Evolutionary conservation across 2,113 vertebrate species (phyloP).

Genomic region (Oxyruncus cristatus): DNA sequence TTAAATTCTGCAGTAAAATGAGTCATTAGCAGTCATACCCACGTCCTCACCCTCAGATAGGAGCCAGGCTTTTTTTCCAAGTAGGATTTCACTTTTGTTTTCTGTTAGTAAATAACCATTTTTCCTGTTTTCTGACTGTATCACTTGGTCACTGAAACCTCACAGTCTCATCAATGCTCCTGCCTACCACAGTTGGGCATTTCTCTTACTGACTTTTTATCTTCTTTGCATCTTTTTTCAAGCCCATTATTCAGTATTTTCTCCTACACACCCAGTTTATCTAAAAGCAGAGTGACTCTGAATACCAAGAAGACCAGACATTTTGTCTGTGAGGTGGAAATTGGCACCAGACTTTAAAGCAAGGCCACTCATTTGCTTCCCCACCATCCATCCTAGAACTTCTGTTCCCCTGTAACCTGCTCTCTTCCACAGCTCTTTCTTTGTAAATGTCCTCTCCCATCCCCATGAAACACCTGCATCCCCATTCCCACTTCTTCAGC

Average conservation of each 20-base stretch:
- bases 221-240: not conserved
- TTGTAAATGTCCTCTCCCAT: not conserved
- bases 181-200: not conserved
- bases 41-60: not conserved
- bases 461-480: not conserved
- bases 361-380: not conserved
- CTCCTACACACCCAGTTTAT: not conserved
- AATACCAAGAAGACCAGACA: not conserved
- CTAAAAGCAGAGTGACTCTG: not conserved
- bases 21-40: not conserved
- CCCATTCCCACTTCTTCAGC: not conserved
- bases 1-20: not conserved
- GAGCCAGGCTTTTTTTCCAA: not conserved
- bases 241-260: not conserved
- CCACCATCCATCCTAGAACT: not conserved
- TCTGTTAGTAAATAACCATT: not conserved
- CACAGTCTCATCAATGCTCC: rapidly evolving
- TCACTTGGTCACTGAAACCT: not conserved
- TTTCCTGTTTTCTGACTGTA: not conserved
- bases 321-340: not conserved
- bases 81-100: not conserved
- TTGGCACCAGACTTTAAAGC: not conserved
- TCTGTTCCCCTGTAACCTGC: not conserved
- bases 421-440: not conserved
- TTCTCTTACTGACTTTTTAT: not conserved